Evolutionary conservation across 2,888 invertebrate genomes (phyloP), one percentile per base, ranked within the genome.

Genomic region (Ochropleura leucogaster): DNA sequence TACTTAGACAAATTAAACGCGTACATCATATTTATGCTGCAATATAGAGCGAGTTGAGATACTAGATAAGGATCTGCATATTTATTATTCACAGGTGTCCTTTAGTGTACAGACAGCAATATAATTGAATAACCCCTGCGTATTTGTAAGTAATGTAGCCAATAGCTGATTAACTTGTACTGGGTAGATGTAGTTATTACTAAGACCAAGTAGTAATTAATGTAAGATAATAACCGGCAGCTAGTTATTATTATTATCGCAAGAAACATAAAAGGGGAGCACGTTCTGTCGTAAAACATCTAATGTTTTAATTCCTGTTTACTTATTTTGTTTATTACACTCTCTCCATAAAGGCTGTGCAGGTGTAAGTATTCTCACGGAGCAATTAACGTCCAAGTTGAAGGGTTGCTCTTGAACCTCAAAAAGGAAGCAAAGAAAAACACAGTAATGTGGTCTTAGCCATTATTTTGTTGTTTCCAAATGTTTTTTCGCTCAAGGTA

Each of bases 361-460:
- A 95, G 95, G 94, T 95, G 96, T 85, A 73, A 82, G 69, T 80
- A 82, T 94, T 96, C 96, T 91, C 96, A 96, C 95, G 93, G 85
- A 94, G 95, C 96, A 95, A 96, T 96, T 96, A 96, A 94, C 94
- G 93, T 89, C 90, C 87, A 89, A 91, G 90, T 89, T 92, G 92
- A 95, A 95, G 94, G 94, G 95, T 93, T 94, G 89, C 91, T 92
- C 93, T 93, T 92, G 90, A 91, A 93, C 93, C 93, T 92, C 89
- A 90, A 91, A 93, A 92, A 91, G 90, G 90, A 90, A 88, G 87
- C 78, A 87, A 90, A 92, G 89, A 91, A 94, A 93, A 92, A 91
- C 92, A 91, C 92, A 91, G 89, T 91, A 89, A 89, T 88, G 90
- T 90, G 88, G 89, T 90, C 89, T 89, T 87, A 88, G 87, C 88